Evolutionary conservation across 2,888 invertebrate species (phyloP).

Genomic region (Xanthia togata): DNA sequence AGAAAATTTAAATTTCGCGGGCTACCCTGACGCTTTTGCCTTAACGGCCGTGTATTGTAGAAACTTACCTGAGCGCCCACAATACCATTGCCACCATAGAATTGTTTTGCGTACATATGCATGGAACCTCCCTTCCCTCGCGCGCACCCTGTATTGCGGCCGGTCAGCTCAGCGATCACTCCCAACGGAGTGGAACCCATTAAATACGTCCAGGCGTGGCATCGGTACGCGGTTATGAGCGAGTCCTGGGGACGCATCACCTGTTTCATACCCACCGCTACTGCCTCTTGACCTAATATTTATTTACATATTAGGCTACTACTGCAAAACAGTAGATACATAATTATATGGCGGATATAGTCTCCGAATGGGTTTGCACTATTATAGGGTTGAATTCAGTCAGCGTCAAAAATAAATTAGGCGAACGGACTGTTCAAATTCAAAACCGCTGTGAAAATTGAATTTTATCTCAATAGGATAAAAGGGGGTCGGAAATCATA

Average conservation of each 20-base stretch:
- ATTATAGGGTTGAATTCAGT: no score
- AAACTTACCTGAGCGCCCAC: conserved; percentile 34
- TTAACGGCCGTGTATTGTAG: neutral
- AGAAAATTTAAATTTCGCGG: no score
- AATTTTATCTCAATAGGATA: no score
- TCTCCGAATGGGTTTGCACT: no score
- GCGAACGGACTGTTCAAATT: no score
- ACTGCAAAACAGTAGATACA: no score
- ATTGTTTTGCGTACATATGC: conserved; percentile 32
- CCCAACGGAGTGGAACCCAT: neutral
- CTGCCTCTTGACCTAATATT: conserved; percentile 37
- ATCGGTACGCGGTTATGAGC: conserved; percentile 29
- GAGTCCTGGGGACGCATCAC: conserved; percentile 25
- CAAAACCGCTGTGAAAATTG: no score
- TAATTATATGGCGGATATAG: no score
- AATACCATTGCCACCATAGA: conserved; percentile 44
- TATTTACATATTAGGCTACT: conserved; percentile 1
- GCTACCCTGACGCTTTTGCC: no score
- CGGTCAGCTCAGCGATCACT: conserved; percentile 25
- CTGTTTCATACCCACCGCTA: conserved; percentile 29
- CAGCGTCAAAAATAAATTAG: no score
- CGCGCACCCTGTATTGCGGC: conserved; percentile 16
- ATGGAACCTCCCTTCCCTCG: conserved; percentile 43
- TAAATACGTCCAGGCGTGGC: conserved; percentile 34
- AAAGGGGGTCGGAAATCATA: no score